Percentiles rank a stretch among this genome's conserved stretches.
These are phyloP conservation scores for Mionectes macconnelli DNA, from an alignment of 2,113 vertebrate species.

Conservation along the genomic window DNA sequence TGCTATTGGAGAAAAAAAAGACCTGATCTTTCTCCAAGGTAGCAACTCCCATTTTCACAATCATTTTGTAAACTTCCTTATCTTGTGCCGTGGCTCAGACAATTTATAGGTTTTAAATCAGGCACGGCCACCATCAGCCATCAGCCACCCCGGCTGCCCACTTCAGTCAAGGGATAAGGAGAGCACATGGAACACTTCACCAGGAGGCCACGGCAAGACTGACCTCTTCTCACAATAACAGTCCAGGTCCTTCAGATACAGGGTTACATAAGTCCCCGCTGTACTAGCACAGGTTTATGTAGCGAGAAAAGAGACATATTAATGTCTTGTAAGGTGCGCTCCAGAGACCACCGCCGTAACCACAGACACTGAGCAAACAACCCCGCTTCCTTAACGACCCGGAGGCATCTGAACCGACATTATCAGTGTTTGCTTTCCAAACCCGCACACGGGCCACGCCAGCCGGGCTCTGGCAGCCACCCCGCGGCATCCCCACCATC, in stretches of 20 bases:
- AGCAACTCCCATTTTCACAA: background rate
- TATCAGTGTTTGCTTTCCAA: background rate
- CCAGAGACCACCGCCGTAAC: background rate
- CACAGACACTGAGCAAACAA: background rate
- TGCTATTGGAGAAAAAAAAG: rapidly evolving
- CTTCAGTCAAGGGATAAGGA: rapidly evolving
- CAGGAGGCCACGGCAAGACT: background rate
- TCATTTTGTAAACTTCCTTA: constrained; percentile 16
- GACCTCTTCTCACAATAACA: background rate
- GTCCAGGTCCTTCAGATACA: rapidly evolving
- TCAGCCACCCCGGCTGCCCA: background rate
- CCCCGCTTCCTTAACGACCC: rapidly evolving
- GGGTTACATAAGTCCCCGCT: background rate
- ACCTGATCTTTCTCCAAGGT: background rate
- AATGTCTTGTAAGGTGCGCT: background rate
- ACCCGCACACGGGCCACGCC: background rate
- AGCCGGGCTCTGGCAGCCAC: background rate
- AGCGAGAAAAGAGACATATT: background rate
- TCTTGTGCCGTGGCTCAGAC: background rate
- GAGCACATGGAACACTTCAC: background rate
- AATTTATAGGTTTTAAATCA: background rate
- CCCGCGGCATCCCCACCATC: background rate
- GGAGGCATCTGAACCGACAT: background rate
- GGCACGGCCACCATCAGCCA: background rate
- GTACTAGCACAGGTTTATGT: background rate